phyloP scores from a whole-genome alignment of 1,140 invertebrate species.

The Druon quercuslanigerum region DNA sequence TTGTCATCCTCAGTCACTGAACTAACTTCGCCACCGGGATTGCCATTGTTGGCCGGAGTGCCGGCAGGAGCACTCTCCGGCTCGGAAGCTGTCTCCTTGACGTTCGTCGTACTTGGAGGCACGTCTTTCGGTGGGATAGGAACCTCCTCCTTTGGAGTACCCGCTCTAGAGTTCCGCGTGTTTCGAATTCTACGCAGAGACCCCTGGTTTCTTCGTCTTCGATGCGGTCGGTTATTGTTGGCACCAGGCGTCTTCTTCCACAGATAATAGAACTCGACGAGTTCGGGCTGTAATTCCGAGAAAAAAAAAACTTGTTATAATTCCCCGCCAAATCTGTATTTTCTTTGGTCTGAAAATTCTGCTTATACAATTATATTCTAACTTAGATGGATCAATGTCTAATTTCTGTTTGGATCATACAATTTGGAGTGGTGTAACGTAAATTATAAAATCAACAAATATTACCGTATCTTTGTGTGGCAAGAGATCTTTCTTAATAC shows the following conservation, averaged over 20 bases:
- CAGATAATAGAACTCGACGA: slow-evolving; percentile 99
- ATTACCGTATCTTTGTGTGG: slow-evolving; percentile 95
- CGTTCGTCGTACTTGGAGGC: slow-evolving; percentile 66
- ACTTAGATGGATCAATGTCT: too few species aligned
- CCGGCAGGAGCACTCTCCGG: slow-evolving; percentile 63
- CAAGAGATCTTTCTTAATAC: slow-evolving; percentile 96
- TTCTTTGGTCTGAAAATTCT: too few species aligned
- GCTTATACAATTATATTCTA: too few species aligned
- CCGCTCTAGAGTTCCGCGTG: slow-evolving; percentile 82
- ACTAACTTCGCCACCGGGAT: slow-evolving; percentile 83
- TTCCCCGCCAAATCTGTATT: background rate
- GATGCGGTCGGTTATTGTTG: slow-evolving; percentile 93
- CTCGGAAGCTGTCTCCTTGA: slow-evolving; percentile 64
- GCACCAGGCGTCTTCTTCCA: slow-evolving; percentile 99
- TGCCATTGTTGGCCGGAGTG: slow-evolving; percentile 62
- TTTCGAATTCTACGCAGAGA: slow-evolving; percentile 92
- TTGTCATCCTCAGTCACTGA: slow-evolving; percentile 96
- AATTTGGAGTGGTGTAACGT: background rate
- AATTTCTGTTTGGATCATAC: background rate
- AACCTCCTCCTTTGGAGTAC: slow-evolving; percentile 79
- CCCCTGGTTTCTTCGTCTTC: slow-evolving; percentile 87
- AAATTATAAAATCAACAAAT: slow-evolving; percentile 24
- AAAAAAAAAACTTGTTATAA: slow-evolving; percentile 8
- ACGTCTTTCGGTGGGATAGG: slow-evolving; percentile 74
- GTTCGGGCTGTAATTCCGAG: slow-evolving; percentile 83